Percentiles rank a stretch among this genome's conserved stretches.
Evolutionary conservation across 2,888 invertebrate genomes (phyloP).

Genomic region (Drosophila multiciliata): DNA sequence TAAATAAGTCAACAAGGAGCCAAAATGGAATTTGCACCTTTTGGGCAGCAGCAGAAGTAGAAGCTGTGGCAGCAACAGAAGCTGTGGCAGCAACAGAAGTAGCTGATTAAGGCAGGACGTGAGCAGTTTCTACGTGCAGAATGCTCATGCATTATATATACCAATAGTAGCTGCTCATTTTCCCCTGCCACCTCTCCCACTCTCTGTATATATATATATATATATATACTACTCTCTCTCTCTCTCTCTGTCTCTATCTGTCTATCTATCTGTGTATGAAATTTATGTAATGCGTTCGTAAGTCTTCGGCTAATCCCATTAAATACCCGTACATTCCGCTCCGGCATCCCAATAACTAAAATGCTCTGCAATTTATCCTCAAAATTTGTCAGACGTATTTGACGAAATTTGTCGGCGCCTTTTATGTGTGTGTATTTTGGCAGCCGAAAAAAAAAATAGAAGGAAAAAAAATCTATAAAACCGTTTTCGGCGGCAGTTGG

Average conservation of each 20-base stretch:
- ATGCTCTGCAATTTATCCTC: constrained; percentile 62
- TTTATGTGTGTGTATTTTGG: constrained; percentile 41
- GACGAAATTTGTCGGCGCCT: constrained; percentile 57
- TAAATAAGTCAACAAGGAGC: constrained; percentile 69
- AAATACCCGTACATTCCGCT: constrained; percentile 51
- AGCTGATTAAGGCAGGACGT: constrained; percentile 60
- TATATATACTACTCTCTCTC: too few relatives aligned
- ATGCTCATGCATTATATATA: constrained; percentile 57
- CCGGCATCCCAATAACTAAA: constrained; percentile 47
- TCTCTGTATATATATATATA: background rate
- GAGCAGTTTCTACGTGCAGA: constrained; percentile 47
- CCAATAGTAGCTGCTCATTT: constrained; percentile 25
- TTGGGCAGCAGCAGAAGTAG: constrained; percentile 20
- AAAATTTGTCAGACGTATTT: constrained; percentile 17
- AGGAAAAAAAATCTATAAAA: constrained; percentile 22
- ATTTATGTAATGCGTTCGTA: constrained; percentile 81
- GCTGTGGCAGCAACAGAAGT: constrained; percentile 8
- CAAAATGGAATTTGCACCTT: constrained; percentile 75
- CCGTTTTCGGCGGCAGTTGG: constrained; percentile 68
- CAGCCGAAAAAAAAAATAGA: constrained; percentile 15
- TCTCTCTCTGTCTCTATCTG: background rate
- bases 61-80: background rate
- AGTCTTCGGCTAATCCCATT: constrained; percentile 83
- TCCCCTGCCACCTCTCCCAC: constrained; percentile 1
- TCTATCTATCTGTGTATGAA: background rate